Conservation (phyloP, 1,140 invertebrate species). For the Trypoxylus dichotomus region DNA sequence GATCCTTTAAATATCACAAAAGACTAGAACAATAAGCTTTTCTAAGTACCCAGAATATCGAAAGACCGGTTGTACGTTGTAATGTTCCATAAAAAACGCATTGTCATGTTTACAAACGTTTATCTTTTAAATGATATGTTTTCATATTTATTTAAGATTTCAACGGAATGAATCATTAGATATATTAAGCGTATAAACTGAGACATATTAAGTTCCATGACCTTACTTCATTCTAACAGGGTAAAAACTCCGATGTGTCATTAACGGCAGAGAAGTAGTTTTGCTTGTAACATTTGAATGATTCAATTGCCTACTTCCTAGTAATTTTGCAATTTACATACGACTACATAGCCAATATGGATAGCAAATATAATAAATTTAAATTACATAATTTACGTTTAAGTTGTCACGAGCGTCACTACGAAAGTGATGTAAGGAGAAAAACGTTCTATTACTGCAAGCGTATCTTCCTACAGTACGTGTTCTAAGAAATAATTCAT, state of each 20-base stretch:
- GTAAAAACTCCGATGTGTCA: background rate
- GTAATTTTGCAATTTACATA: constrained; percentile 8
- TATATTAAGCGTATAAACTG: no score
- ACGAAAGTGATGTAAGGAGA: background rate
- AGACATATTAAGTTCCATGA: background rate
- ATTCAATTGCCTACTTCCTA: constrained; percentile 16
- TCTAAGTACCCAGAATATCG: no score
- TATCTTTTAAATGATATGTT: no score
- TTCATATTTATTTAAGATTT: no score
- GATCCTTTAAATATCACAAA: no score
- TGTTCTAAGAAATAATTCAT: background rate
- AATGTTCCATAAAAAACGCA: no score
- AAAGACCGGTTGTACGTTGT: no score
- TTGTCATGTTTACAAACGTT: no score
- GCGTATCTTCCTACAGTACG: background rate
- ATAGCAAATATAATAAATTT: constrained; percentile 16
- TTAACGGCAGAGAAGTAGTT: background rate
- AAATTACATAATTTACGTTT: constrained; percentile 1
- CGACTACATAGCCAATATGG: background rate
- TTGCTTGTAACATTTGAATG: constrained; percentile 14
- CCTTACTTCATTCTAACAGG: constrained; percentile 3
- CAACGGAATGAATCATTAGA: no score
- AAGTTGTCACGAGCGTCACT: background rate
- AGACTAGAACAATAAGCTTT: no score
- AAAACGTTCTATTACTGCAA: no score